These are phyloP conservation scores for Spea bombifrons DNA, from an alignment of 2,113 vertebrate species.

Conservation along the genomic window DNA sequence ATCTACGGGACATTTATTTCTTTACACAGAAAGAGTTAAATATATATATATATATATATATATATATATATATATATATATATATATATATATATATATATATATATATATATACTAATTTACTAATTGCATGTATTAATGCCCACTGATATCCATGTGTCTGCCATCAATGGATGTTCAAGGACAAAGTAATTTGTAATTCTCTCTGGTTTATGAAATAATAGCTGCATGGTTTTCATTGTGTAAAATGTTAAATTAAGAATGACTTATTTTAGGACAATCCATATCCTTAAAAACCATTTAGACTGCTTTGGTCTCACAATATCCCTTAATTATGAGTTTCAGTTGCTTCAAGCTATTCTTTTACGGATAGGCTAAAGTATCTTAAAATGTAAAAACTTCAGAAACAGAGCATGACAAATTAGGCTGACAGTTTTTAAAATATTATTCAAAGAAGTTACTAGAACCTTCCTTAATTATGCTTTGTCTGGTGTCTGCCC, in stretches of 20 bases:
- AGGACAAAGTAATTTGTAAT: conserved; percentile 59
- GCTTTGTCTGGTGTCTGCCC: conserved; percentile 44
- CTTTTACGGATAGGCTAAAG: conserved; percentile 52
- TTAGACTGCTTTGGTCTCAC: conserved; percentile 53
- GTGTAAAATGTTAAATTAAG: conserved; percentile 61
- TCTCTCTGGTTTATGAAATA: conserved; percentile 61
- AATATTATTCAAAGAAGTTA: conserved; percentile 46
- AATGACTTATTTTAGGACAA: conserved; percentile 64
- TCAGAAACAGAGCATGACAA: conserved; percentile 51
- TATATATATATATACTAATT: too few relatives aligned
- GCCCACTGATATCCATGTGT: neutral
- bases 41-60: too few relatives aligned
- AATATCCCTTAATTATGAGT: conserved; percentile 55
- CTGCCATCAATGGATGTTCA: conserved; percentile 33
- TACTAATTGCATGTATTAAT: neutral
- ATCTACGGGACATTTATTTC: too few relatives aligned
- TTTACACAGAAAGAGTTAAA: too few relatives aligned
- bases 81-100: too few relatives aligned
- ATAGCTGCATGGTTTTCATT: conserved; percentile 61
- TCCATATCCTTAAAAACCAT: conserved; percentile 59
- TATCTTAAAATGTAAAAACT: conserved; percentile 45
- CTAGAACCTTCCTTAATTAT: conserved; percentile 48
- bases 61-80: too few relatives aligned
- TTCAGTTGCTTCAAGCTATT: conserved; percentile 56
- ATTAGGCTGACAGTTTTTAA: neutral